Evolutionary conservation across 37 sponge, comb jelly and placozoan genomes (phyloP), one percentile per base, ranked within the genome.

Genomic region (Ianthella basta): DNA sequence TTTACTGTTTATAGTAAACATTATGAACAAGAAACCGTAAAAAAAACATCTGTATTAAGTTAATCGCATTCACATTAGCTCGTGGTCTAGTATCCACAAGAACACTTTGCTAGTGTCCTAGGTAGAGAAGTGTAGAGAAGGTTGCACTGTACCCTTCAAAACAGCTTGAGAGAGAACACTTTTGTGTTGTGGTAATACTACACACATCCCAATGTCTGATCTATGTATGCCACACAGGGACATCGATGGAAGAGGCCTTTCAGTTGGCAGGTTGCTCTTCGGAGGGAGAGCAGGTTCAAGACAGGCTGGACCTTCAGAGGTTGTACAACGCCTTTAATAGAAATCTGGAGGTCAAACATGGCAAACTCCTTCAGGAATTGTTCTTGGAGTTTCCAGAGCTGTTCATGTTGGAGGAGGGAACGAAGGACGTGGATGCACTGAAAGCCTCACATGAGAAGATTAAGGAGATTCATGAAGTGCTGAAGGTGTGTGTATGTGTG

Each of bases 371-470:
- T 15, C 68, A 75, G 41, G 92, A 92, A 68, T 55, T 92, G 60
- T 79, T 92, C n/a, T 64, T 88, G 86, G 92, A 92, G 67, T 66
- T 54, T 34, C 55, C 79, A 25, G 86, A 88, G 54, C 73, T 92
- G 25, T 92, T 92, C 79, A 44, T 44, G 50, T 19, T 66, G 68
- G 25, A 21, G 25, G 1, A 18, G 25, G 12, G 44, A 19, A 5
- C 53, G 15, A 30, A 12, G 1, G 78, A 75, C 1, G 78, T 19
- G 44, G 78, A 75, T 24, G n/a, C 41, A 2, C 37, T 75, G 44
- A 10, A n/a, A 50, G 44, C 32, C 37, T 75, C 78, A 12, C 32
- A 81, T n/a, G 83, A 81, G 4, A 64, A 20, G 0, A 38, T 82
- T 27, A 64, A 64, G 12, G 61, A 19, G 4, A 38, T 91, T 14